Percentiles rank a stretch among this genome's conserved stretches.
These are phyloP conservation scores for Macrophya annulata DNA, from an alignment of 2,888 invertebrate species.

Conservation along the genomic window DNA sequence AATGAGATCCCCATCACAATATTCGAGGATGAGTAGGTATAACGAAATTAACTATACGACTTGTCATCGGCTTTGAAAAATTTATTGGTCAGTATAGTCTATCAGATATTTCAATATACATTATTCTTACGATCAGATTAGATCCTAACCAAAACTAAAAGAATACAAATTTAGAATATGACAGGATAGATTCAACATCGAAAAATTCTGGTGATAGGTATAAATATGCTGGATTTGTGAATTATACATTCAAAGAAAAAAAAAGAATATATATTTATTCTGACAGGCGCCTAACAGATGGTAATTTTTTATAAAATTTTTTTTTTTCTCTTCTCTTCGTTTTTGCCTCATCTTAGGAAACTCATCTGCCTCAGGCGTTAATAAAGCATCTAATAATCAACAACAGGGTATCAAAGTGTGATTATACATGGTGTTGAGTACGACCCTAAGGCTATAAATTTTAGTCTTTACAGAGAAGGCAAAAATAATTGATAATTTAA, in stretches of 20 bases:
- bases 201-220: neutral
- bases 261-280: neutral
- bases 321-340: neutral
- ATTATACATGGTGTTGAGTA: conserved; percentile 13
- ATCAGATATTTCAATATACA: neutral
- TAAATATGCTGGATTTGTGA: neutral
- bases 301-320: neutral
- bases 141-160: neutral
- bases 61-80: neutral
- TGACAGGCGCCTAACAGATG: neutral
- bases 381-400: conserved; percentile 22
- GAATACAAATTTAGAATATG: neutral
- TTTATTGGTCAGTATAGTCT: neutral
- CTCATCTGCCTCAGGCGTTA: neutral
- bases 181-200: neutral
- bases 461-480: too few relatives aligned
- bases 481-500: conserved; percentile 1
- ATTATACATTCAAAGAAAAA: neutral
- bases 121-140: neutral
- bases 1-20: conserved; percentile 16
- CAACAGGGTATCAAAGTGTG: conserved; percentile 8
- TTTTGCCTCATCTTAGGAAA: neutral
- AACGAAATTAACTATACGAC: neutral
- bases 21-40: neutral
- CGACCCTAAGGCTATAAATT: conserved; percentile 34